phyloP scores from a whole-genome alignment of 2,797 vertebrate species.

The Periparus ater region DNA sequence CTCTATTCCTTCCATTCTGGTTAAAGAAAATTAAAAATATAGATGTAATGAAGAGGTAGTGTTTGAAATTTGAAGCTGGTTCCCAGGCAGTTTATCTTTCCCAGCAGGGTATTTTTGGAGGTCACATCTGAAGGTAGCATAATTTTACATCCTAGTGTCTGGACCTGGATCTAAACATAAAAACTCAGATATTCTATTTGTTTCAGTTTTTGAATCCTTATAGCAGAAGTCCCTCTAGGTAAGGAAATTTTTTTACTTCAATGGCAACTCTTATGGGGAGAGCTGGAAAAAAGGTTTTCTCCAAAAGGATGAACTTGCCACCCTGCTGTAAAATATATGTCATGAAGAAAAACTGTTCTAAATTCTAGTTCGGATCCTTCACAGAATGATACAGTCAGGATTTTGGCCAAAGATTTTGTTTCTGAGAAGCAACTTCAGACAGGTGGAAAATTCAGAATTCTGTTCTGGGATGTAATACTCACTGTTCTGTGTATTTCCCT shows the following conservation, averaged over 20 bases:
- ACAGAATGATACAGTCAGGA: neutral
- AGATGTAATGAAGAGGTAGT: neutral
- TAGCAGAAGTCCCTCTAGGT: neutral
- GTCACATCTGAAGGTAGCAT: neutral
- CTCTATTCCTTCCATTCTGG: neutral
- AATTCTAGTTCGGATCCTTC: neutral
- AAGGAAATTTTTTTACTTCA: neutral
- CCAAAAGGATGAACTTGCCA: neutral
- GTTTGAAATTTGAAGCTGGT: neutral
- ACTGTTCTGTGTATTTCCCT: neutral
- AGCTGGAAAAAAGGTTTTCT: neutral
- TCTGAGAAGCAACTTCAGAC: neutral
- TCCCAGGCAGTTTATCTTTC: neutral
- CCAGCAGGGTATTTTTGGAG: neutral
- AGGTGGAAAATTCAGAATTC: neutral
- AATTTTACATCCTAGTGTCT: neutral
- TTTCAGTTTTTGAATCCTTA: neutral
- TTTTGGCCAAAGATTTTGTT: neutral
- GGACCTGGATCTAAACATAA: neutral
- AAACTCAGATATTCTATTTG: neutral
- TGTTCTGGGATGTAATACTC: neutral
- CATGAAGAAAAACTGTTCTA: neutral
- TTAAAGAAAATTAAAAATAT: conserved; percentile 18
- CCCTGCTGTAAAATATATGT: neutral
- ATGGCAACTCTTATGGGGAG: neutral